A percentile compares a stretch with the other conserved stretches of the same genome.
Evolutionary conservation across 2,888 invertebrate genomes (phyloP).

Genomic region (Eulithis prunata): DNA sequence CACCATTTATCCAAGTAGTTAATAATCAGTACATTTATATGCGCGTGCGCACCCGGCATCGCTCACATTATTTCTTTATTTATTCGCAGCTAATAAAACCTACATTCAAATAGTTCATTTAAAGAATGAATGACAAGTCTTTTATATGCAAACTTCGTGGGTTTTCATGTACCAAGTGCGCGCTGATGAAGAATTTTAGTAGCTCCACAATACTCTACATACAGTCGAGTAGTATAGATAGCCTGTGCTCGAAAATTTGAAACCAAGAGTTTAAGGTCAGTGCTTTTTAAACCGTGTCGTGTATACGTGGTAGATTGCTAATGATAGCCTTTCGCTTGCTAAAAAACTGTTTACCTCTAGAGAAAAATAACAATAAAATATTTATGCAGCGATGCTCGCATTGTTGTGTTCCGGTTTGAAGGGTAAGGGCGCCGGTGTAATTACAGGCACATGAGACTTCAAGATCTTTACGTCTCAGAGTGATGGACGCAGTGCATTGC

Average conservation of each 20-base stretch:
- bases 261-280: no score
- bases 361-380: no score
- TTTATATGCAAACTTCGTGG: conserved; percentile 73
- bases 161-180: conserved; percentile 45
- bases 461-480: no score
- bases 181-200: conserved; percentile 1
- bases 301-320: no score
- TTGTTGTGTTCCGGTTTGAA: no score
- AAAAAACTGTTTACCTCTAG: no score
- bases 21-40: conserved; percentile 69
- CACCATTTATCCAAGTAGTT: conserved; percentile 57
- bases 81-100: conserved; percentile 73
- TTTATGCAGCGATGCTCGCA: no score
- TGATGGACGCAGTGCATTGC: no score
- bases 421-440: no score
- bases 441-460: no score
- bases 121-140: conserved; percentile 62
- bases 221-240: not conserved
- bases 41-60: conserved; percentile 62
- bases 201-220: not conserved
- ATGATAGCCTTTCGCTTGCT: no score
- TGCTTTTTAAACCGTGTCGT: no score
- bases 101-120: conserved; percentile 83
- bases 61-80: conserved; percentile 76
- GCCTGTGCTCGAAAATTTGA: not conserved